Evolutionary conservation across 2,113 vertebrate species (phyloP).

Genomic region (Gasterosteus aculeatus): DNA sequence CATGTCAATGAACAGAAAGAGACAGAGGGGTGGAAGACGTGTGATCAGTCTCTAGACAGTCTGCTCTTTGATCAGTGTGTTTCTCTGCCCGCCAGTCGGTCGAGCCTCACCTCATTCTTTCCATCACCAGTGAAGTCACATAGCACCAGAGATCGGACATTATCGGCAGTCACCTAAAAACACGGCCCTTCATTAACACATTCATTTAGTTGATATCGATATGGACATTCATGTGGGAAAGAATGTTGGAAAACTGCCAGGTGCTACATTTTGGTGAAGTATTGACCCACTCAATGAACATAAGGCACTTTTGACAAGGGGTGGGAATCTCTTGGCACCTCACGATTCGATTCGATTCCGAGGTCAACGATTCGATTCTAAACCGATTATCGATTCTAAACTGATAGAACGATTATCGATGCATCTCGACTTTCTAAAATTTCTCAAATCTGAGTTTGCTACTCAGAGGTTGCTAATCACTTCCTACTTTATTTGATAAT

Average conservation of each 20-base stretch:
- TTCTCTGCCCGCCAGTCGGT: not conserved
- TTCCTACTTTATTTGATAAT: no score
- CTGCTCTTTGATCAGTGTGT: not conserved
- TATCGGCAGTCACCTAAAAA: slow-evolving; percentile 95
- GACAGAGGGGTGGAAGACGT: not conserved
- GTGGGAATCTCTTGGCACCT: no score
- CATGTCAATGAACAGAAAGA: not conserved
- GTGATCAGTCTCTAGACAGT: no score
- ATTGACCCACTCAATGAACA: not conserved
- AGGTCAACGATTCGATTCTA: no score
- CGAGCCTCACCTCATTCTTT: slow-evolving; percentile 88
- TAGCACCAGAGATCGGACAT: slow-evolving; percentile 91
- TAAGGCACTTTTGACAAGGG: not conserved
- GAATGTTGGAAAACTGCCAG: not conserved
- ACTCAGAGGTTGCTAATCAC: no score
- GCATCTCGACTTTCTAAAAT: no score
- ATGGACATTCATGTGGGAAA: not conserved
- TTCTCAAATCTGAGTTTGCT: no score
- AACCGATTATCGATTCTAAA: no score
- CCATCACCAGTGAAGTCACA: slow-evolving; percentile 97
- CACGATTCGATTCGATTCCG: no score
- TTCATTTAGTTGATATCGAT: not conserved
- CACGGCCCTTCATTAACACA: not conserved
- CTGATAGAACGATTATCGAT: no score
- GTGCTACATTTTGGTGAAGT: not conserved